Base-by-base conservation (phyloP, 2,797 vertebrate species). In the Poecilia picta region DNA sequence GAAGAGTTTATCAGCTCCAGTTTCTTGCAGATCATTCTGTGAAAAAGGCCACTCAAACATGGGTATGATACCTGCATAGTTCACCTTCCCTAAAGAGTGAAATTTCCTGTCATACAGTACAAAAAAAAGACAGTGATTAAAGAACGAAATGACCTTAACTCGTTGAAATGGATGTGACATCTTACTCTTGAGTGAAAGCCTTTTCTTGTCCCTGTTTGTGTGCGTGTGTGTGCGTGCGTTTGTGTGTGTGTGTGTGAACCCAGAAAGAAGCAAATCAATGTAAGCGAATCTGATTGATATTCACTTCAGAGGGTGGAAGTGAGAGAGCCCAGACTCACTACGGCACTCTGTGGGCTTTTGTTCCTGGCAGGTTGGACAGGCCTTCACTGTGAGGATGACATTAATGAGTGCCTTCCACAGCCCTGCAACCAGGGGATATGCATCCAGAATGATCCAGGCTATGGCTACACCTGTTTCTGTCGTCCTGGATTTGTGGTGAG, bases 401-500 rank as follows among this genome's bases (percentile, higher is more conserved):
- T 97, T 93, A 95, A 97, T 92, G 96, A 97, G 89, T 97, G 96
- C 92, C 89, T 95, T 91, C 94, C 95, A 73, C 96, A 93, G 84
- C 96, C 96, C 72, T 96, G 96, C 92, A 93, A 94, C 94, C 95
- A 96, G 87, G 97, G 95, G 72, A 95, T 96, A 86, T 97, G 96
- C 91, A 91, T 95, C 84, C 95, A 97, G 94, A 96, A 95, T 66
- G 93, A 96, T 86, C 94, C 96, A 15, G 91, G 95, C 92, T 95
- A 95, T 74, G 96, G 96, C 89, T 97, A 96, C 84, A 94, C 94
- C 89, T 97, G 96, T 93, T 97, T 96, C 93, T 97, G 95, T 93
- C 94, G 91, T 85, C 95, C 97, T 79, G 95, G 96, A 96, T 97
- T 97, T 96, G 95, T 96, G 96, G 96, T 97, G 93, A 96, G 94